Percentiles rank a stretch among this genome's conserved stretches.
Evolutionary conservation across 2,888 invertebrate species (phyloP).

Genomic region (Netelia fuscicornis): DNA sequence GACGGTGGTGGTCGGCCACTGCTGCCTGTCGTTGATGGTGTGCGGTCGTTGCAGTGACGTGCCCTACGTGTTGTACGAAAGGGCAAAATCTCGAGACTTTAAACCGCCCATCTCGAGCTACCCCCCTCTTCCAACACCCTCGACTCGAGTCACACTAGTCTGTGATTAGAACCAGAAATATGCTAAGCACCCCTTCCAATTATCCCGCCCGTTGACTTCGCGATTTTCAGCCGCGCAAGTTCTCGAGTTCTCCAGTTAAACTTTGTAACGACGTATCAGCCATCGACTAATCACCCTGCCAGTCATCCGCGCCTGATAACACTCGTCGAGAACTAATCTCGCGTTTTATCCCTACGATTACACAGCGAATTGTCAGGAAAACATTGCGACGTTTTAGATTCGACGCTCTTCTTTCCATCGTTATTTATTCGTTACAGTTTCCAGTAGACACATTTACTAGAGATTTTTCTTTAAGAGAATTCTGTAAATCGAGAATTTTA

Average conservation of each 20-base stretch:
- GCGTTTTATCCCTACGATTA: not conserved
- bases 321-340: not conserved
- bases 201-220: conserved; percentile 71
- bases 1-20: conserved; percentile 26
- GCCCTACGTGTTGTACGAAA: conserved; percentile 45
- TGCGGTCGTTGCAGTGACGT: conserved; percentile 56
- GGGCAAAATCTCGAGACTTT: conserved; percentile 74
- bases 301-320: conserved; percentile 19
- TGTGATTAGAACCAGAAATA: conserved; percentile 82
- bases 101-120: conserved; percentile 73
- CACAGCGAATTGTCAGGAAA: not conserved
- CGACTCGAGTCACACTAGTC: conserved; percentile 61
- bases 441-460: conserved; percentile 2
- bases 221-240: not conserved
- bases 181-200: conserved; percentile 80
- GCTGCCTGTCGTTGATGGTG: conserved; percentile 59
- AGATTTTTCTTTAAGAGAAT: not conserved
- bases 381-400: not conserved
- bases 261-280: conserved; percentile 36
- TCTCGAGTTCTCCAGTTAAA: conserved; percentile 12
- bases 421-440: not conserved
- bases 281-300: conserved; percentile 26
- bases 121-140: conserved; percentile 49
- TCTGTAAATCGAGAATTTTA: conserved; percentile 57
- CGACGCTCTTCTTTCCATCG: not conserved